Evolutionary conservation across 2,888 invertebrate genomes (phyloP).

Genomic region (Pachliopta kotzebuea): DNA sequence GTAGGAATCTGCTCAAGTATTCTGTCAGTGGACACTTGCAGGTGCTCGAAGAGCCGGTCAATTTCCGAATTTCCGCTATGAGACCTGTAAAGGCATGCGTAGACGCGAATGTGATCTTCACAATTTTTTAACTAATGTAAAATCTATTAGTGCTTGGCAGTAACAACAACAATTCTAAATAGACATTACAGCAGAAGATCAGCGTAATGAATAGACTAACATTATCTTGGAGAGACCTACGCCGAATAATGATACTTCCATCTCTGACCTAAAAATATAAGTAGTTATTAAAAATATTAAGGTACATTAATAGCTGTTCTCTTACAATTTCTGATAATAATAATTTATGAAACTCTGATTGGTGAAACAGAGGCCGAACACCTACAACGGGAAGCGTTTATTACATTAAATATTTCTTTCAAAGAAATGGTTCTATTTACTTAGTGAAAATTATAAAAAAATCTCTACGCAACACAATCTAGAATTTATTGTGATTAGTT

Average conservation of each 20-base stretch:
- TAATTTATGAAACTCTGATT: not conserved
- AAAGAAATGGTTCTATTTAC: constrained; percentile 8
- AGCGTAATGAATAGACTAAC: too few relatives aligned
- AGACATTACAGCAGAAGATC: not conserved
- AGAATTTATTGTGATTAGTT: not conserved
- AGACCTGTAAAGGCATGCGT: too few relatives aligned
- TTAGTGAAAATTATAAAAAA: constrained; percentile 2
- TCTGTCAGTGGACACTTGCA: too few relatives aligned
- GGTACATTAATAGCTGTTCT: not conserved
- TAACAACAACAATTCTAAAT: not conserved
- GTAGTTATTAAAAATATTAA: not conserved
- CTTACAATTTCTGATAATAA: not conserved
- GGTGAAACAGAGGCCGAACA: not conserved
- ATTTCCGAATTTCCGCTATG: too few relatives aligned
- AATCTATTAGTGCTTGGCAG: not conserved
- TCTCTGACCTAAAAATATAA: too few relatives aligned
- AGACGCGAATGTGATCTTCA: not conserved
- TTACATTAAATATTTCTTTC: constrained; percentile 7
- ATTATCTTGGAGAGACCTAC: too few relatives aligned
- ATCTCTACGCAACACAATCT: not conserved
- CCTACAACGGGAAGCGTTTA: not conserved
- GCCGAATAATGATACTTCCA: too few relatives aligned
- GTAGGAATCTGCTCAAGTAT: not conserved
- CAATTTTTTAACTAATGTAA: too few relatives aligned
- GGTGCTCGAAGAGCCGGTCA: too few relatives aligned